A percentile compares a stretch with the other conserved stretches of the same genome.
Conservation (phyloP, 2,797 vertebrate genomes). For the Anableps anableps region DNA sequence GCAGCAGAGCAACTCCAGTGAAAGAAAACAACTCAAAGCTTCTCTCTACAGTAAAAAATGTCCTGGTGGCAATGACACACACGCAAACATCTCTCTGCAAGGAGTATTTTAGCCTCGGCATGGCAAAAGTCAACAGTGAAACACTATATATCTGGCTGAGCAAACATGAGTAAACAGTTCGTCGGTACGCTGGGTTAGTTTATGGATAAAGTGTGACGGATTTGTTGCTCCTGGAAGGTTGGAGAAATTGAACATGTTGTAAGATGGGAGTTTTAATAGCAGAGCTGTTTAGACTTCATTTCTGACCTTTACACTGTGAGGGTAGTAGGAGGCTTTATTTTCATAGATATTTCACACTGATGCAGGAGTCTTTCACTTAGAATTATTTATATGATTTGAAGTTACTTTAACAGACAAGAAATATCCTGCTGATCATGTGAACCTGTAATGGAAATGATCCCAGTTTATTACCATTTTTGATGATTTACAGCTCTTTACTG, state of each 20-base stretch:
- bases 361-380: conserved; percentile 1
- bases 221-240: conserved; percentile 54
- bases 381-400: not conserved
- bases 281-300: conserved; percentile 64
- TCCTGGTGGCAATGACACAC: conserved; percentile 29
- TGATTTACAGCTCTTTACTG: not conserved
- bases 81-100: conserved; percentile 28
- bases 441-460: not conserved
- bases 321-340: not conserved
- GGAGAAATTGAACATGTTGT: conserved; percentile 50
- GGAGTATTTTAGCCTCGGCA: conserved; percentile 51
- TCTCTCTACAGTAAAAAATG: conserved; percentile 13
- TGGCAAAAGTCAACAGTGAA: conserved; percentile 65
- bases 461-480: not conserved
- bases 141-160: conserved; percentile 59
- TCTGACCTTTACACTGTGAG: conserved; percentile 41
- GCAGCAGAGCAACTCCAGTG: conserved; percentile 10
- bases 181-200: conserved; percentile 43
- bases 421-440: not conserved
- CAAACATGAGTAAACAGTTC: conserved; percentile 63
- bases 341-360: conserved; percentile 1
- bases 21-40: conserved; percentile 31
- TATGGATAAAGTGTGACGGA: conserved; percentile 64
- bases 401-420: not conserved
- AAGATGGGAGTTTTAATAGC: conserved; percentile 48